Evolutionary conservation across 2,113 vertebrate species (phyloP).

Genomic region (Phylloscopus whistleri): DNA sequence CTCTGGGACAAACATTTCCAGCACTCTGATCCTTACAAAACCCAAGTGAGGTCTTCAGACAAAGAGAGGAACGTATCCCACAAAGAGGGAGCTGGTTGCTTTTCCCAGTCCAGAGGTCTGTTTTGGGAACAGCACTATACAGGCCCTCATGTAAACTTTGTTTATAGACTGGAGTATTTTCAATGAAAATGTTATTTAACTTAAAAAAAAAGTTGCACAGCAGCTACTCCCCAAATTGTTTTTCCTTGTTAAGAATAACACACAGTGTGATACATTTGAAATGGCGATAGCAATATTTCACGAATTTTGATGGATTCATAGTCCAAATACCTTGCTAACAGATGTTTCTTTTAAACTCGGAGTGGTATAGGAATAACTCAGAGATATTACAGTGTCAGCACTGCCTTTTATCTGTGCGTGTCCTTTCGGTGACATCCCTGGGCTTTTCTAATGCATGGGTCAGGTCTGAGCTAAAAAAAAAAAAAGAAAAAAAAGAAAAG

Average conservation of each 20-base stretch:
- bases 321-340: conserved; percentile 64
- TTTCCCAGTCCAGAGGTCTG: neutral
- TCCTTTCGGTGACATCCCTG: conserved; percentile 54
- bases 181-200: conserved; percentile 67
- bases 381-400: conserved; percentile 63
- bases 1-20: neutral
- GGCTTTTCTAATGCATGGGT: conserved; percentile 30
- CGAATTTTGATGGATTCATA: conserved; percentile 53
- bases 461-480: neutral
- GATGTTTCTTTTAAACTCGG: conserved; percentile 61
- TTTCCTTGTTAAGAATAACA: conserved; percentile 52
- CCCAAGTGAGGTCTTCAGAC: neutral
- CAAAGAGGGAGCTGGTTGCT: neutral
- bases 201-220: conserved; percentile 58
- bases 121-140: neutral
- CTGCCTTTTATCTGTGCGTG: conserved; percentile 60
- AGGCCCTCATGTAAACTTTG: conserved; percentile 36
- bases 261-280: conserved; percentile 48
- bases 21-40: neutral
- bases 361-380: conserved; percentile 62
- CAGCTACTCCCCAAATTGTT: conserved; percentile 58
- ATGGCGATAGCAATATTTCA: conserved; percentile 58
- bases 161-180: conserved; percentile 60
- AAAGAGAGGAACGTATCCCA: neutral
- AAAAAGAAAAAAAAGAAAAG: neutral